These are phyloP conservation scores for Conger conger DNA, from an alignment of 2,113 vertebrate genomes.

Conservation along the genomic window DNA sequence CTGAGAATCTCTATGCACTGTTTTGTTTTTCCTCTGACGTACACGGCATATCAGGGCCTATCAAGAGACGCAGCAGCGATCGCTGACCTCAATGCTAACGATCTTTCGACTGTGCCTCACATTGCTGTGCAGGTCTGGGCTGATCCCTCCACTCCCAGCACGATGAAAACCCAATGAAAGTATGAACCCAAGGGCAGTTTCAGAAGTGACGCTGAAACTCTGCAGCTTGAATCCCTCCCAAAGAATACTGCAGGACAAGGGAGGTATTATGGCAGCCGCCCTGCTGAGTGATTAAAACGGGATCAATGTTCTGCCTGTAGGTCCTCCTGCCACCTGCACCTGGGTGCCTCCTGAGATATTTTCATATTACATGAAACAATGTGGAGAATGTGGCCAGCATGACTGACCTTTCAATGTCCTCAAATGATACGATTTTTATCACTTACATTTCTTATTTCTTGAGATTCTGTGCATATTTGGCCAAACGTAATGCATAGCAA, in stretches of 20 bases:
- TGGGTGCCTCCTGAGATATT: not conserved
- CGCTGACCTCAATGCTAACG: not conserved
- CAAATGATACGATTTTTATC: constrained; percentile 1
- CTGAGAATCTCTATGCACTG: not conserved
- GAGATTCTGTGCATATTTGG: not conserved
- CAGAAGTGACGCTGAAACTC: not conserved
- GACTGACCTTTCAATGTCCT: constrained; percentile 20
- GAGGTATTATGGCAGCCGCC: not conserved
- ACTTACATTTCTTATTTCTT: not conserved
- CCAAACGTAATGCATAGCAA: not conserved
- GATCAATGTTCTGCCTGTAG: not conserved
- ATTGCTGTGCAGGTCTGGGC: constrained; percentile 24
- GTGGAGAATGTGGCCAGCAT: constrained; percentile 2
- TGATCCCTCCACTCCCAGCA: not conserved
- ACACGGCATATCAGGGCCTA: not conserved
- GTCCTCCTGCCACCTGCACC: not conserved
- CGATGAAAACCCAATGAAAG: constrained; percentile 5
- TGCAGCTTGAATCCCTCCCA: not conserved
- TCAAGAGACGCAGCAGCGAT: too few relatives aligned
- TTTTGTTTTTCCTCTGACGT: not conserved
- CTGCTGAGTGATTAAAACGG: constrained; percentile 23
- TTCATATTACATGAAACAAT: not conserved
- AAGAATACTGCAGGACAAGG: not conserved
- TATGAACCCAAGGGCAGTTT: constrained; percentile 28
- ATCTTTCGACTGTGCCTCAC: not conserved